Base-by-base conservation (phyloP, 2,113 vertebrate genomes). In the Tiliqua scincoides region DNA sequence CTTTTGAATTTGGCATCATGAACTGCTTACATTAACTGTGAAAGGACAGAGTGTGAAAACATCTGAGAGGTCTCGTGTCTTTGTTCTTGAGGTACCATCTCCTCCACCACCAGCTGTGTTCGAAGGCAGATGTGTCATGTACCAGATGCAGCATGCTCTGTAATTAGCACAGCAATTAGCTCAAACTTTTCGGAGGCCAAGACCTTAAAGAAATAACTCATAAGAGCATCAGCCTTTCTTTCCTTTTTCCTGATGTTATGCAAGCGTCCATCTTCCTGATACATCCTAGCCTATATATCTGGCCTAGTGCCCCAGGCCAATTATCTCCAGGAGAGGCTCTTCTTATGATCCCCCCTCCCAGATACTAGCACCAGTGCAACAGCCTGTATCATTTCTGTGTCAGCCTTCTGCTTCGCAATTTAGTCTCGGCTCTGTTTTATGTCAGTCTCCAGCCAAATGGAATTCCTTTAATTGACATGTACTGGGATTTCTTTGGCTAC, bases 21-120 rank as follows among this genome's bases (percentile, higher is more conserved):
- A 59, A 43, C 54, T 48, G 21, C 6, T 72, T 88, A 80, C 76
- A 61, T 72, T 91, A 78, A 73, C 0, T 1, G n/a, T 72, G 43
- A 70, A 91, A 89, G 35, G 80, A 83, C 40, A 79, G 48, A 91
- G 78, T 68, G 65, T 68, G 79, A 87, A 88, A 79, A 82, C 5
- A 43, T 71, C 79, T 10, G 20, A 37, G 9, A 89, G 90, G 83
- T 81, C 57, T 84, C 10, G 3, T 79, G 27, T 59, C 79, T 62
- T 85, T 79, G 83, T 83, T 23, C 18, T 15, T 54, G 30, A 25
- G 20, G 3, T 70, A 35, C 7, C 35, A n/a, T 72, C 35, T 30
- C 9, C 61, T 35, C 62, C 10, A n/a, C 23, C 12, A 2, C 81
- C 35, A 62, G 62, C 88, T 86, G 37, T 18, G 32, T 35, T 71